phyloP scores from a whole-genome alignment of 2,113 vertebrate species.

The Alligator sinensis region DNA sequence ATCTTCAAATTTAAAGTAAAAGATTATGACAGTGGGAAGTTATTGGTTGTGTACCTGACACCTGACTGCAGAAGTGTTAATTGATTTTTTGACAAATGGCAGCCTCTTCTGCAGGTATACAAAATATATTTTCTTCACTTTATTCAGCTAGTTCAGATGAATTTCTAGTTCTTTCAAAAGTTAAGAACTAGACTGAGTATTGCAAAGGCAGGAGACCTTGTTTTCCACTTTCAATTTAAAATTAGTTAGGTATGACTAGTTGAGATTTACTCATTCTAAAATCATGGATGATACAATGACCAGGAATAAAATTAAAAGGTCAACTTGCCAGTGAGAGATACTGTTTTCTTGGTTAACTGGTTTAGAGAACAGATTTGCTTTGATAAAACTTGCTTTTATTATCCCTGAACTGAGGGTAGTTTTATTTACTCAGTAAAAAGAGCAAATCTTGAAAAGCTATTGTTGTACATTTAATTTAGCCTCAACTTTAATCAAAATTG shows the following conservation, averaged over 20 bases:
- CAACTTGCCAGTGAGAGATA: background rate
- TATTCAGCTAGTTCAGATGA: background rate
- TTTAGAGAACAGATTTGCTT: background rate
- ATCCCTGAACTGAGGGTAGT: background rate
- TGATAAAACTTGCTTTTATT: background rate
- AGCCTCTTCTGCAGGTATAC: background rate
- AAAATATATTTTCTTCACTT: background rate
- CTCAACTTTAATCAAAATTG: background rate
- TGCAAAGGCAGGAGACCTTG: background rate
- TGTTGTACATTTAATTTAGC: background rate
- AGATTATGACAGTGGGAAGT: no score
- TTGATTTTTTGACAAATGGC: background rate
- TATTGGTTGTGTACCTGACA: no score
- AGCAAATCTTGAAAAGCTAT: background rate
- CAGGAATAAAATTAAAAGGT: background rate
- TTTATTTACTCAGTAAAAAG: background rate
- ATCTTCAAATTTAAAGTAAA: no score
- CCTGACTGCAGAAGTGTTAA: background rate
- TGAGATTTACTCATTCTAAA: background rate
- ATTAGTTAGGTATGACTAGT: background rate
- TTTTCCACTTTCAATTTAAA: background rate
- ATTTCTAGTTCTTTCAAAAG: background rate
- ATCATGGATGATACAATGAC: background rate
- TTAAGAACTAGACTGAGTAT: background rate
- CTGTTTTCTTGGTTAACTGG: background rate